Evolutionary conservation across 1,140 invertebrate genomes (phyloP).

Genomic region (Dryas iulia): DNA sequence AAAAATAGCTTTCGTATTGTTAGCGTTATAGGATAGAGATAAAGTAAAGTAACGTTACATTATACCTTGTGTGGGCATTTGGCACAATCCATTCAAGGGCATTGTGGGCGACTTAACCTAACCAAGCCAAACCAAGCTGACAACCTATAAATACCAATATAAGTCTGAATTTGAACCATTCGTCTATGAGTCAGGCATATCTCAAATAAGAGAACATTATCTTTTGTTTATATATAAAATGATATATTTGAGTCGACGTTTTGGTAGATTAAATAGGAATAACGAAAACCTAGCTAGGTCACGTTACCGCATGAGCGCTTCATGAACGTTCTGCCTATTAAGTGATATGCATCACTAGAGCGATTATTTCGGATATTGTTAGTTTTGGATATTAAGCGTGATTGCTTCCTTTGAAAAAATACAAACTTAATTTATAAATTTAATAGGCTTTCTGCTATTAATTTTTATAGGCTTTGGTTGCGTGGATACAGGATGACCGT

Average conservation of each 20-base stretch:
- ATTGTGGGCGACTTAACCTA: no score
- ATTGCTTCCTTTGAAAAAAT: background rate
- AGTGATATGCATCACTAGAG: constrained; percentile 16
- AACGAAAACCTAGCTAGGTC: background rate
- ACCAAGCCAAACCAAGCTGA: no score
- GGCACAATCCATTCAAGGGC: no score
- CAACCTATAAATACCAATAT: no score
- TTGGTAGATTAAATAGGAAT: constrained; percentile 7
- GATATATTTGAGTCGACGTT: background rate
- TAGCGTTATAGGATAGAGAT: no score
- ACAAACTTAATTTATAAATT: background rate
- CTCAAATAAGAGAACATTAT: background rate
- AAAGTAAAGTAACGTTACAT: no score
- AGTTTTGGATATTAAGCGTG: background rate
- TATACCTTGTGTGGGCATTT: no score
- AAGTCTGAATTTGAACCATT: no score
- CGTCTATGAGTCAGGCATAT: no score
- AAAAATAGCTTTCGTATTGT: no score
- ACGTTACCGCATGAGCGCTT: constrained; percentile 2
- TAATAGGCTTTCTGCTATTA: background rate
- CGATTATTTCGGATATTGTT: constrained; percentile 16
- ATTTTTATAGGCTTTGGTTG: no score
- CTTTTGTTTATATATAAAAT: background rate
- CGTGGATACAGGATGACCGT: no score
- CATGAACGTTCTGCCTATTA: constrained; percentile 12